Percentiles rank a stretch among this genome's conserved stretches.
phyloP scores from a whole-genome alignment of 2,888 invertebrate species.

The Seira musarum region DNA sequence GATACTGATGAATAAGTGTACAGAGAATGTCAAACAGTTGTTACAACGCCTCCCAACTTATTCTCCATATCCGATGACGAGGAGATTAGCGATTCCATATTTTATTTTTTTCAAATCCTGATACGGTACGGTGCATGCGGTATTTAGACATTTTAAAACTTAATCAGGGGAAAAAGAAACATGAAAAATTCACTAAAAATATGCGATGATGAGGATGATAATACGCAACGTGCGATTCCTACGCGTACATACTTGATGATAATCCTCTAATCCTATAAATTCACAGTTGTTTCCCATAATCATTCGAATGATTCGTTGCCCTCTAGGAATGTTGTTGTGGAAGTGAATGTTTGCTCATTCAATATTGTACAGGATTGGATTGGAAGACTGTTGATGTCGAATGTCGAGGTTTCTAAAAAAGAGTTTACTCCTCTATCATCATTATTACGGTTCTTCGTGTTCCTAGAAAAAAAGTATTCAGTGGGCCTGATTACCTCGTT shows the following conservation, averaged over 20 bases:
- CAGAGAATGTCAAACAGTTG: neutral
- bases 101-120: slow-evolving; percentile 7
- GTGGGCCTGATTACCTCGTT: neutral
- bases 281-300: slow-evolving; percentile 58
- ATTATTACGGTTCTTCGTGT: slow-evolving; percentile 41
- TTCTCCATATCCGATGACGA: neutral
- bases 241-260: slow-evolving; percentile 32
- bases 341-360: neutral
- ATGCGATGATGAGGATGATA: slow-evolving; percentile 28
- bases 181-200: slow-evolving; percentile 53
- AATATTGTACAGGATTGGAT: too few species aligned
- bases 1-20: neutral
- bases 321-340: slow-evolving; percentile 49
- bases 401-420: too few species aligned
- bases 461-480: neutral
- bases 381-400: neutral
- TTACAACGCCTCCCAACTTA: neutral
- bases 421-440: neutral
- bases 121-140: neutral
- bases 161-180: slow-evolving; percentile 33
- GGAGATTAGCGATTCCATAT: neutral
- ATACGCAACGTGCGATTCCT: neutral
- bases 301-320: slow-evolving; percentile 47
- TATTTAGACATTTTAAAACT: neutral
- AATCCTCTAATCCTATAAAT: slow-evolving; percentile 58